Percentiles rank a stretch among this genome's conserved stretches.
phyloP scores from a whole-genome alignment of 2,888 invertebrate species.

The Molanna angustata region DNA sequence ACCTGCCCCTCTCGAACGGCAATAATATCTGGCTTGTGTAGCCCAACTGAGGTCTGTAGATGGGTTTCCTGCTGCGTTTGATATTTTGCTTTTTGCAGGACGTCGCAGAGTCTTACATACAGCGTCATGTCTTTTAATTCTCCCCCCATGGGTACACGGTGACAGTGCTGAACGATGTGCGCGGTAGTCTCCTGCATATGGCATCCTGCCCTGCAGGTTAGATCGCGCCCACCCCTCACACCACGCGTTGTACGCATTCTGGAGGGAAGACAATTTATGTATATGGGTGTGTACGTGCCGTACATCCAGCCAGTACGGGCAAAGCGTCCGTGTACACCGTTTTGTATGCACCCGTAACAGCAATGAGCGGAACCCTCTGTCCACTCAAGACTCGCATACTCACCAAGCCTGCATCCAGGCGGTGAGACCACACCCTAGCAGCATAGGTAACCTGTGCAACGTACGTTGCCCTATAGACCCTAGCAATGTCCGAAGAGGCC shows the following conservation, averaged over 20 bases:
- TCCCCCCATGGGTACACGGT: not conserved
- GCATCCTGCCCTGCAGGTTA: constrained; percentile 40
- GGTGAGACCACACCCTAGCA: too few relatives aligned
- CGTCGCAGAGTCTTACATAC: not conserved
- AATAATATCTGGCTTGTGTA: not conserved
- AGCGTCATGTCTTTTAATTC: not conserved
- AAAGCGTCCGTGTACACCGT: too few relatives aligned
- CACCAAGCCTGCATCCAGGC: too few relatives aligned
- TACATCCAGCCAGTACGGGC: too few relatives aligned
- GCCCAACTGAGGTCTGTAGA: not conserved
- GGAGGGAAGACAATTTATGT: constrained; percentile 38
- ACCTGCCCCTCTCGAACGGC: not conserved
- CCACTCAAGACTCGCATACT: too few relatives aligned
- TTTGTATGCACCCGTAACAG: too few relatives aligned
- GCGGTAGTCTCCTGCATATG: constrained; percentile 37
- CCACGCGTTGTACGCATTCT: constrained; percentile 35
- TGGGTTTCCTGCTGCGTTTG: not conserved
- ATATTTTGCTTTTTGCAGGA: not conserved
- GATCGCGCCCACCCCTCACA: constrained; percentile 38
- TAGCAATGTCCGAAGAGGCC: too few relatives aligned
- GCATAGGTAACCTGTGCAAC: too few relatives aligned
- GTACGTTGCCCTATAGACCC: too few relatives aligned
- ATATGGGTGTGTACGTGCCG: constrained; percentile 30
- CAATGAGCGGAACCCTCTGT: too few relatives aligned
- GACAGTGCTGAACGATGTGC: constrained; percentile 34